Conservation (phyloP, 2,113 vertebrate species). For the Bungarus multicinctus region DNA sequence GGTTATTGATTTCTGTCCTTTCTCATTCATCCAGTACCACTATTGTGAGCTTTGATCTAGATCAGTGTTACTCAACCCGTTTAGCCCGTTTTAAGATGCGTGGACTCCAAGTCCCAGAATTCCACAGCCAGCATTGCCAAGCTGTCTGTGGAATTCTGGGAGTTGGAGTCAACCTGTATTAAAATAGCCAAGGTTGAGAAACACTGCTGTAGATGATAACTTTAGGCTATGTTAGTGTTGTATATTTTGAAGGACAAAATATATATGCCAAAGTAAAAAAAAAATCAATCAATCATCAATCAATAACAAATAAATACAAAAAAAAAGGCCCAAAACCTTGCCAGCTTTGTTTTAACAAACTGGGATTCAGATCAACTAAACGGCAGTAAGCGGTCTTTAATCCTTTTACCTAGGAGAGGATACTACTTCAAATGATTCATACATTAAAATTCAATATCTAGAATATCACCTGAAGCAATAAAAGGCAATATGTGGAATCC, state of each 20-base stretch:
- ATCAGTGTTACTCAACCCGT: no score
- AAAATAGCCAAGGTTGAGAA: neutral
- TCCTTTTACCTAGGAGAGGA: neutral
- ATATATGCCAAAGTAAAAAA: neutral
- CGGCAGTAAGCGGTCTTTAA: neutral
- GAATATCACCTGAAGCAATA: neutral
- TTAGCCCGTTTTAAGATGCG: neutral
- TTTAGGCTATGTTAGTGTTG: neutral
- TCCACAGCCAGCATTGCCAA: neutral
- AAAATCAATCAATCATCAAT: neutral
- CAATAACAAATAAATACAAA: neutral
- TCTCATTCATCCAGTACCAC: neutral
- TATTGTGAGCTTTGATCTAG: neutral
- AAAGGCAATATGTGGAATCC: neutral
- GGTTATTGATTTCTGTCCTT: neutral
- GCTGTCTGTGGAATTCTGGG: neutral
- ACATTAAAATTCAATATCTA: neutral
- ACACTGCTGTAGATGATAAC: neutral
- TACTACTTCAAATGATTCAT: neutral
- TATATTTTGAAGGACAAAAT: neutral
- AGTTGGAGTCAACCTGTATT: neutral
- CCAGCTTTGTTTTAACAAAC: neutral
- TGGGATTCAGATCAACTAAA: neutral
- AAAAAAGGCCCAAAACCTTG: neutral
- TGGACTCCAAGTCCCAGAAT: neutral